These are phyloP conservation scores for Hypanus sabinus DNA, from an alignment of 2,113 vertebrate genomes.

Conservation along the genomic window DNA sequence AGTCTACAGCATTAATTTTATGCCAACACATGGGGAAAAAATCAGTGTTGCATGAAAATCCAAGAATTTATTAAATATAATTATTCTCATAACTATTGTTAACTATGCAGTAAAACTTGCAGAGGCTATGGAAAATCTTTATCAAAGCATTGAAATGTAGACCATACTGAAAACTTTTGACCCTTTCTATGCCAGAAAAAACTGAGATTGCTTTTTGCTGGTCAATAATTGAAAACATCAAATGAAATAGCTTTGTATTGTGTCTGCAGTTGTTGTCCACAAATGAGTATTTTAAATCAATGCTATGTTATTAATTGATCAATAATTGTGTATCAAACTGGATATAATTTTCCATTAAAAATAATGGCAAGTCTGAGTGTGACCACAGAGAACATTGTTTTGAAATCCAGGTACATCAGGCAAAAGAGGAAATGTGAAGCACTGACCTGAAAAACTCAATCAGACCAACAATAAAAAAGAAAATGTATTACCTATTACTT, in stretches of 20 bases:
- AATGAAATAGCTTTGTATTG: background rate
- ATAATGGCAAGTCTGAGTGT: background rate
- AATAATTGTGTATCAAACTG: background rate
- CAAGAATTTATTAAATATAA: background rate
- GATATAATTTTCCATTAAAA: background rate
- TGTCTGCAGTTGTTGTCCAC: background rate
- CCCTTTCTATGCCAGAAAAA: background rate
- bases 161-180: background rate
- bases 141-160: background rate
- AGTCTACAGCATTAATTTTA: background rate
- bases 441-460: background rate
- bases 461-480: background rate
- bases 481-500: background rate
- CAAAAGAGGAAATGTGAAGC: background rate
- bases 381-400: background rate
- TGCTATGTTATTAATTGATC: background rate
- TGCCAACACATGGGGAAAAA: background rate
- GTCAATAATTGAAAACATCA: background rate
- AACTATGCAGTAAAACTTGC: background rate
- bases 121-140: background rate
- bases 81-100: constrained; percentile 20
- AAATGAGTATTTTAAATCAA: background rate
- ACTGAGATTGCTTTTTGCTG: background rate
- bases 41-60: background rate
- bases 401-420: background rate